Evolutionary conservation across 2,797 vertebrate species (phyloP), one percentile per base, ranked within the genome.

Genomic region (Saxicola maurus): DNA sequence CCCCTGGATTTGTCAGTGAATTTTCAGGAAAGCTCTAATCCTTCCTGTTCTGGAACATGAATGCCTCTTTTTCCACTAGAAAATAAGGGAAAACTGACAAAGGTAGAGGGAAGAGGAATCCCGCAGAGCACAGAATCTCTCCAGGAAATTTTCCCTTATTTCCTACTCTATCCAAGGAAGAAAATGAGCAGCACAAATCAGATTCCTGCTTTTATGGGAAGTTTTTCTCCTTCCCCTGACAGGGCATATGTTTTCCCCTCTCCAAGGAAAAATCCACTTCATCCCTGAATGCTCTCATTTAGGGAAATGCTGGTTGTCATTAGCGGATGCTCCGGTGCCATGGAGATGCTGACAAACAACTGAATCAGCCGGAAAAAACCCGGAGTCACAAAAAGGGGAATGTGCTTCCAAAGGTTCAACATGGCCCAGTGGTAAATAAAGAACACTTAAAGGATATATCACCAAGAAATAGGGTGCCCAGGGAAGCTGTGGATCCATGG

Each of bases 311-410:
- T 23, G 4, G 38, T 8, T 61, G 80, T 43, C 85, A 31, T 33
- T 12, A 79, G 65, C 28, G 7, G 79, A 77, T 37, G 65, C 51
- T 76, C 6, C 3, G 73, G 28, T 77, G 18, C 75, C 90, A 85
- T 40, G 74, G 91, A 86, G 73, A 89, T 30, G 67, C 87, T 68
- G 80, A 85, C 82, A 94, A 92, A 90, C 83, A 89, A 67, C 49
- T 31, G 80, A 81, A 89, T 48, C 75, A 62, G 86, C 25, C 23
- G 27, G 82, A 80, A 82, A n/a, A 75, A 75, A 38, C 13, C 45
- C 13, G 4, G 27, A 49, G 67, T 7, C 62, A 82, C 78, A 61
- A 11, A 43, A 55, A 72, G 73, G 46, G 31, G 1, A 51, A 76
- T 7, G 43, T 20, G 8, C 52, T 38, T 51, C n/a, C 53, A 66